Conservation (phyloP, 2,113 vertebrate genomes). For the Lophotis ruficrista region DNA sequence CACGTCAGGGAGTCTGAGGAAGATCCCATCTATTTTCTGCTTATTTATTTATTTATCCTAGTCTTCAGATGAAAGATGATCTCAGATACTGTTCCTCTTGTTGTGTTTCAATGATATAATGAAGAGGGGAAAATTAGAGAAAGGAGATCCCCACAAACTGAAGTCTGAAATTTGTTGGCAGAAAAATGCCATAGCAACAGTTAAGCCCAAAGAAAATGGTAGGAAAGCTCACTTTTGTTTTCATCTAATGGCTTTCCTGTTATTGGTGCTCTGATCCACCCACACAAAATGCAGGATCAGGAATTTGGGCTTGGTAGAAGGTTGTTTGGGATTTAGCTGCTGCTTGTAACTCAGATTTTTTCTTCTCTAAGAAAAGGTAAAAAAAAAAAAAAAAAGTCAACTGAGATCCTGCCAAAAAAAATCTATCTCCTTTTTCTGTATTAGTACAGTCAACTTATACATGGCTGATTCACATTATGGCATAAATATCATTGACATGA, state of each 20-base stretch:
- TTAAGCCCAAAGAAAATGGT: not conserved
- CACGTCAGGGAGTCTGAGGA: not conserved
- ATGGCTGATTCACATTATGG: not conserved
- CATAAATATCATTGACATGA: constrained; percentile 38
- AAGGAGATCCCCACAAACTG: not conserved
- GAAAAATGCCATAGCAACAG: not conserved
- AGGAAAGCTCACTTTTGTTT: not conserved
- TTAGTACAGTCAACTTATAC: not conserved
- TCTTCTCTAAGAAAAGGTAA: not conserved
- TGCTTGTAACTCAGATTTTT: not conserved
- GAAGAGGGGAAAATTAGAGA: not conserved
- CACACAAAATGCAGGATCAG: not conserved
- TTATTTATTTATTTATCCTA: not conserved
- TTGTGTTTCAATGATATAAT: not conserved
- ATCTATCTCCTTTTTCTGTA: not conserved
- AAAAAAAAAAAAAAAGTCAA: not conserved
- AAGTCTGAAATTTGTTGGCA: not conserved
- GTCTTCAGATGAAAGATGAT: not conserved
- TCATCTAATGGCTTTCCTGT: not conserved
- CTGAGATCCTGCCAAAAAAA: not conserved
- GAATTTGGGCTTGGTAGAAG: constrained; percentile 1
- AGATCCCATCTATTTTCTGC: not conserved
- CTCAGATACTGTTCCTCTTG: not conserved
- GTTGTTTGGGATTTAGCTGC: not conserved
- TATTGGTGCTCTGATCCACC: constrained; percentile 19